Evolutionary conservation across 2,113 vertebrate genomes (phyloP).

Genomic region (Zosterops pallidus): DNA sequence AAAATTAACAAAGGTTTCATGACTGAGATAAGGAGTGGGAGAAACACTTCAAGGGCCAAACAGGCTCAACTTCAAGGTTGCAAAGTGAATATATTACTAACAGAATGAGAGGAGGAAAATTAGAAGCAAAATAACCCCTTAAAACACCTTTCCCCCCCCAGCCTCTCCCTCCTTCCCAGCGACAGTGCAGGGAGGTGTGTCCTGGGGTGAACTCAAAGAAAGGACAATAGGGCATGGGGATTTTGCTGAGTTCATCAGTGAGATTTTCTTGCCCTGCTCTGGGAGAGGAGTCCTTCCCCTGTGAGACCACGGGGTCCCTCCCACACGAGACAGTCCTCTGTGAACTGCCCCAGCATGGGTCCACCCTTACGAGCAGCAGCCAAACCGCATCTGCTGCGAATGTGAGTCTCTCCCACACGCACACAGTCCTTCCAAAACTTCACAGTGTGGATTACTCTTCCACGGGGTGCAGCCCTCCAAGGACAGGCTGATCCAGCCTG

Average conservation of each 20-base stretch:
- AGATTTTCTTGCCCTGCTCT: accelerated
- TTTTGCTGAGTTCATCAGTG: neutral
- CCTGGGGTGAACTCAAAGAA: too few relatives aligned
- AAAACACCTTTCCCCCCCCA: neutral
- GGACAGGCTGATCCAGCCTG: neutral
- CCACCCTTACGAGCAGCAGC: accelerated
- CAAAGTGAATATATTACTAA: neutral
- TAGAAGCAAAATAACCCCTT: neutral
- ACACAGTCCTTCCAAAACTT: neutral
- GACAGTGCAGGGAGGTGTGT: accelerated
- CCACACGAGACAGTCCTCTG: accelerated
- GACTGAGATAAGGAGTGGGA: neutral
- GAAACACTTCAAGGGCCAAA: neutral
- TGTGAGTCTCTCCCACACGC: accelerated
- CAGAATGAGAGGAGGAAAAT: neutral
- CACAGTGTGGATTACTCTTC: accelerated
- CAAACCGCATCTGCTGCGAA: accelerated
- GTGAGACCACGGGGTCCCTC: accelerated
- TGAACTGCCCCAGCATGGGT: accelerated
- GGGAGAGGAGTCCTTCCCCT: too few relatives aligned
- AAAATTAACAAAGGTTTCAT: neutral
- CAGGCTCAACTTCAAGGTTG: neutral
- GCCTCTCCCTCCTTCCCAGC: neutral
- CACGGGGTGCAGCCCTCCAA: neutral
- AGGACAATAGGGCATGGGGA: too few relatives aligned